Conservation (phyloP, 2,797 vertebrate genomes). For the Catostomus latipinnis region DNA sequence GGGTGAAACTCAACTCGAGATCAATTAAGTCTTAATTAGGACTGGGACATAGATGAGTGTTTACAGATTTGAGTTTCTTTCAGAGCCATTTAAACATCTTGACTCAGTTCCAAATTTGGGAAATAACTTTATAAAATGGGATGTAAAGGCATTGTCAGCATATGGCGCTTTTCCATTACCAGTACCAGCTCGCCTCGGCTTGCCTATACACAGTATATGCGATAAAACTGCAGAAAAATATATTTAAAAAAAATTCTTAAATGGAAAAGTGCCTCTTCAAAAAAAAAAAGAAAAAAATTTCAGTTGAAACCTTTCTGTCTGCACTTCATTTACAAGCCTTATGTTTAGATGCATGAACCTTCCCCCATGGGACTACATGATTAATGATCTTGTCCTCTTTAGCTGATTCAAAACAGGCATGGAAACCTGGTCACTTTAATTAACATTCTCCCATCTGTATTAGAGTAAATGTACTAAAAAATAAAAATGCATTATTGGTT, state of each 20-base stretch:
- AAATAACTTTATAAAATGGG: neutral
- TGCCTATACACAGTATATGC: neutral
- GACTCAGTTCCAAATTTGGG: neutral
- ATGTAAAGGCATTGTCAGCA: neutral
- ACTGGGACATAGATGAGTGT: conserved; percentile 11
- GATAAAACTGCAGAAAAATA: neutral
- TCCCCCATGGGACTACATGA: conserved; percentile 26
- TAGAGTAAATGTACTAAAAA: conserved; percentile 36
- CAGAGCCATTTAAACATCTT: neutral
- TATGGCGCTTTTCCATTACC: too few species aligned
- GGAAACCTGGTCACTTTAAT: neutral
- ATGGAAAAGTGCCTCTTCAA: neutral
- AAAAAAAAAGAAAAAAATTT: neutral
- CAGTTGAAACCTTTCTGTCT: neutral
- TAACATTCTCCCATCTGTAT: conserved; percentile 13
- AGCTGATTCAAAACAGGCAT: conserved; percentile 36
- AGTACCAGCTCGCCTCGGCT: too few species aligned
- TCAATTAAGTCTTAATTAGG: conserved; percentile 15
- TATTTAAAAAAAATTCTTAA: neutral
- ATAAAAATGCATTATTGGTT: conserved; percentile 23
- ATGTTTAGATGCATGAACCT: conserved; percentile 21
- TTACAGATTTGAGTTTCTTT: conserved; percentile 7
- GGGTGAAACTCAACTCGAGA: conserved; percentile 9
- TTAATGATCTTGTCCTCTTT: conserved; percentile 23
- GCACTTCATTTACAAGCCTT: conserved; percentile 15